These are phyloP conservation scores for Polietes domitor DNA, from an alignment of 2,888 invertebrate genomes.

Conservation along the genomic window DNA sequence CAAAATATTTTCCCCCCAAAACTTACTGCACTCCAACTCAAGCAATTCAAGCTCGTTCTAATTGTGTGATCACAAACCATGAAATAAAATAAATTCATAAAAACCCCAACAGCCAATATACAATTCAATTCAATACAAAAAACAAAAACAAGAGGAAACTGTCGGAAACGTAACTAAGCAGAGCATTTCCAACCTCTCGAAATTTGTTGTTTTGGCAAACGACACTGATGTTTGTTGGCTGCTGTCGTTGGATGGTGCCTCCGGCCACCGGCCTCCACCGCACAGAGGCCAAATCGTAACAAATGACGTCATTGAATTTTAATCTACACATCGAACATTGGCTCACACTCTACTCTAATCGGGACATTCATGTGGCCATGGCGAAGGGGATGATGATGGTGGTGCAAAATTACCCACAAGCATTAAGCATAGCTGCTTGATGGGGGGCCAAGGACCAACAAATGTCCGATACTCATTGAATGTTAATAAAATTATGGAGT, in stretches of 20 bases:
- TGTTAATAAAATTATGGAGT: constrained; percentile 49
- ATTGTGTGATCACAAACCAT: constrained; percentile 17
- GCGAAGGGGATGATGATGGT: no score
- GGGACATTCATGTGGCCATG: constrained; percentile 8
- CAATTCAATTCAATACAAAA: not conserved
- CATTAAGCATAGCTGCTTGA: not conserved
- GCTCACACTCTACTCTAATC: not conserved
- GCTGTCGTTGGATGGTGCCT: not conserved
- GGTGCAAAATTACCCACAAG: not conserved
- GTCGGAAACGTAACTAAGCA: not conserved
- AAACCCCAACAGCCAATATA: not conserved
- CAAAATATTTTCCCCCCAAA: no score
- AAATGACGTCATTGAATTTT: constrained; percentile 39
- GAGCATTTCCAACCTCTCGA: not conserved
- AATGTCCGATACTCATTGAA: constrained; percentile 31
- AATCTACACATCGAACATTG: constrained; percentile 27
- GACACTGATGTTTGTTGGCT: constrained; percentile 11
- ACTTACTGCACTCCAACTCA: no score
- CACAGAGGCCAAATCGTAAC: constrained; percentile 26
- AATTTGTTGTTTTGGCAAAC: constrained; percentile 28
- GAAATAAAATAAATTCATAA: constrained; percentile 32
- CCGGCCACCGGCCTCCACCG: not conserved
- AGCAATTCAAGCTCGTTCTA: constrained; percentile 6
- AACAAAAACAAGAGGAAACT: not conserved
- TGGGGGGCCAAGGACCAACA: not conserved